Conservation (phyloP, 2,797 vertebrate species). For the Amblyopsis hoosieri region DNA sequence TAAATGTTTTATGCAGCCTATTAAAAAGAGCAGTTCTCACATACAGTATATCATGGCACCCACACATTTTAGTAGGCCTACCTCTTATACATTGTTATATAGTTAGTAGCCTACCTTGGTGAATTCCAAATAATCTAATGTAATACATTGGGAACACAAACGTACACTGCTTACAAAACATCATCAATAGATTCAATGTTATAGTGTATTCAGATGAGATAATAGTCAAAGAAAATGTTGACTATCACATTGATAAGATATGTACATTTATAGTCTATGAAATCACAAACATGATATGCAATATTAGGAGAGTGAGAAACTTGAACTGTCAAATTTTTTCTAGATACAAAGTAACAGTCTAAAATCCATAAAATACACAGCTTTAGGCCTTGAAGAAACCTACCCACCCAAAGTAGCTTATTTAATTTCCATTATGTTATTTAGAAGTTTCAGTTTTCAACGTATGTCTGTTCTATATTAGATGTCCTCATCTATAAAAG, state of each 20-base stretch:
- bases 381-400: constrained; percentile 18
- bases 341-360: constrained; percentile 22
- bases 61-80: constrained; percentile 6
- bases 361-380: constrained; percentile 36
- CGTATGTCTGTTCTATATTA: constrained; percentile 14
- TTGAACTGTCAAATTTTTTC: constrained; percentile 18
- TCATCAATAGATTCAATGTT: constrained; percentile 1
- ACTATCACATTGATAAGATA: constrained; percentile 29
- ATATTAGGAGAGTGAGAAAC: constrained; percentile 19
- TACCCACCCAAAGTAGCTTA: constrained; percentile 54
- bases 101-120: constrained; percentile 2
- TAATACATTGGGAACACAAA: constrained; percentile 8
- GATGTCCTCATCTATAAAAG: constrained; percentile 80
- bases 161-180: constrained; percentile 5
- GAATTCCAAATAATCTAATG: constrained; percentile 14
- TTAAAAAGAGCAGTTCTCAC: constrained; percentile 9
- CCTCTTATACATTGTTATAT: too few relatives aligned
- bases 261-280: constrained; percentile 32
- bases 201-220: constrained; percentile 16
- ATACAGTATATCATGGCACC: constrained; percentile 8
- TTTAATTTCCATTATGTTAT: constrained; percentile 25
- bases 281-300: constrained; percentile 22
- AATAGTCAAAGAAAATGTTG: constrained; percentile 6
- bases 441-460: constrained; percentile 4
- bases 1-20: constrained; percentile 14